These are phyloP conservation scores for Zosterops hypoxanthus DNA, from an alignment of 2,113 vertebrate species.

Conservation along the genomic window DNA sequence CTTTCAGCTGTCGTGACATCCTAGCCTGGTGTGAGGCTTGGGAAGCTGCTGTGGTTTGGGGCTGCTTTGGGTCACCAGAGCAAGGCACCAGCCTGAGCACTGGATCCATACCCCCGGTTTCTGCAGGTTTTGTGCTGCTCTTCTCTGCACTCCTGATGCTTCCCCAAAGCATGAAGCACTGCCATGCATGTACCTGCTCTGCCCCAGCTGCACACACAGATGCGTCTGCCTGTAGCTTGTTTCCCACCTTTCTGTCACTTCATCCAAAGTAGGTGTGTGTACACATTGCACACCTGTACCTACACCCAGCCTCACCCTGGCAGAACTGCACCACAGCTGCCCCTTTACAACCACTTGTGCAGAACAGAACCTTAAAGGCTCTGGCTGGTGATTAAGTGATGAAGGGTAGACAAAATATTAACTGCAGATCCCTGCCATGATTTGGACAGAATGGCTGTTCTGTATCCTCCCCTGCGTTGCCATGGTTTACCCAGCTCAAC, in stretches of 20 bases:
- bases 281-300: not conserved
- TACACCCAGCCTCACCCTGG: not conserved
- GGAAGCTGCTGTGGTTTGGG: not conserved
- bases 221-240: not conserved
- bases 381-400: not conserved
- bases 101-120: fast-evolving
- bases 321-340: not conserved
- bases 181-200: not conserved
- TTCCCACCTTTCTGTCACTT: not conserved
- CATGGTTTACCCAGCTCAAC: not conserved
- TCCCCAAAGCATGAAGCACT: fast-evolving
- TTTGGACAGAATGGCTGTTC: not conserved
- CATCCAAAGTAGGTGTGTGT: too few species aligned
- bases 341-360: fast-evolving
- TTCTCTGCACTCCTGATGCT: not conserved
- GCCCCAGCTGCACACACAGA: fast-evolving
- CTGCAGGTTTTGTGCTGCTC: not conserved
- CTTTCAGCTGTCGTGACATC: not conserved
- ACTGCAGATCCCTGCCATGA: not conserved
- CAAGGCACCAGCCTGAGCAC: not conserved
- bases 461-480: not conserved
- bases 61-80: not conserved
- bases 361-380: not conserved
- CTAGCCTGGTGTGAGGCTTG: not conserved
- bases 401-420: not conserved